Base-by-base conservation (phyloP, 2,797 vertebrate species). In the Ispidina lecontei region DNA sequence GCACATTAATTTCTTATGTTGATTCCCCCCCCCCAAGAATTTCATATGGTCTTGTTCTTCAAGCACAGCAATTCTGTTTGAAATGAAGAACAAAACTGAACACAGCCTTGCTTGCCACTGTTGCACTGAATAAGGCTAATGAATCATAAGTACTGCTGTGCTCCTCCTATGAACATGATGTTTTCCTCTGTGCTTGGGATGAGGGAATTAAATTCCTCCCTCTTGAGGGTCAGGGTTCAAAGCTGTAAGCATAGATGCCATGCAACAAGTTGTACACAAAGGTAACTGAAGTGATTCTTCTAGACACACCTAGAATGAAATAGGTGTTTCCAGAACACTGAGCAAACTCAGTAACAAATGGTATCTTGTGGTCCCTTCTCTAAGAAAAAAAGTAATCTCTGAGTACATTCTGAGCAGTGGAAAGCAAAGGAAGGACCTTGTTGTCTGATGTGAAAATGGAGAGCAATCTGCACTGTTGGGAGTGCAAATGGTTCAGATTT, bases 401-500 rank as follows among this genome's bases (percentile, higher is more conserved):
- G 7, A 33, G 18, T 68, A 15, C 58, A 55, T 87, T 77, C 29
- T 44, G 31, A 80, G 39, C 20, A 2, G 55, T 47, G 58, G 49
- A 81, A 88, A 44, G 35, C 19, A 70, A 28, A 51, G 47, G 47
- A 16, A 16, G 44, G 39, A 64, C 18, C 9, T n/a, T 7, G 41
- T 82, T 3, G 3, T 54, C 43, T 19, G 8, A 14, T 55, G 15
- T 68, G 67, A 77, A 84, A 75, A 89, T 74, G 64, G 63, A 52
- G 70, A 86, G 58, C 29, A 72, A 47, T 62, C 54, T 17, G 25
- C 33, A 54, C 64, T 49, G 33, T 29, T 72, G 84, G 52, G 47
- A 75, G 91, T 62, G 26, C 6, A 9, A 70, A 83, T 89, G 78
- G 55, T 71, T 96, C 91, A 65, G 37, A 77, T 94, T 96, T 96